Evolutionary conservation across 2,113 vertebrate genomes (phyloP), one percentile per base, ranked within the genome.

Genomic region (Sinocyclocheilus maitianheensis): DNA sequence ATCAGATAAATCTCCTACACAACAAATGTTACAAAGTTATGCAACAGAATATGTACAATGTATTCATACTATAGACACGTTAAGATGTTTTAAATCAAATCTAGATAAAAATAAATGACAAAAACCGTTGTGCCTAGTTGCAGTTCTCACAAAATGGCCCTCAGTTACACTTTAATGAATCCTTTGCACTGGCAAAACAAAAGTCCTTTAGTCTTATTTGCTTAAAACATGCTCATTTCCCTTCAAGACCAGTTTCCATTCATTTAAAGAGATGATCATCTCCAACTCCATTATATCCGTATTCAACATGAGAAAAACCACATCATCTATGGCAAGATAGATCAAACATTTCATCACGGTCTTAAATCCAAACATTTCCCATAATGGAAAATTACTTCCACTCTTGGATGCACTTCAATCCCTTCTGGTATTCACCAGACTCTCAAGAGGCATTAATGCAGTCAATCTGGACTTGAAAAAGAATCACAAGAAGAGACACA

Each of bases 1-100:
- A 84, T 75, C 16, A 88, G 90, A 89, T 85, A 65, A 88, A 88
- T 87, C 53, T 74, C 83, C 65, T 76, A 71, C 55, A 72, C 72
- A 69, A 75, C 60, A 84, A 75, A 84, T 72, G 83, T 75, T 72
- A 53, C 14, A 78, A 83, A 18, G 34, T 87, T 84, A 87, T 1
- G 71, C 58, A 76, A 88, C 77, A 69, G 24, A 74, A 74, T 46
- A 60, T 51, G 51, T 18, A 85, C 20, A 46, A 82, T 20, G 0
- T 51, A 18, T 65, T 71, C 14, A 4, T 34, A 30, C 11, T 85
- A 24, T 37, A 55, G 22, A 34, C 48, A 18, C n/a, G 20, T 62
- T 9, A 81, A 62, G 34, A 48, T 51, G 3, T 34, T 53, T 55
- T 5, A 30, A 77, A 16, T 26, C 30, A n/a, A 13, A 75, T n/a